phyloP scores from a whole-genome alignment of 2,888 invertebrate species.

The Hesperia comma region DNA sequence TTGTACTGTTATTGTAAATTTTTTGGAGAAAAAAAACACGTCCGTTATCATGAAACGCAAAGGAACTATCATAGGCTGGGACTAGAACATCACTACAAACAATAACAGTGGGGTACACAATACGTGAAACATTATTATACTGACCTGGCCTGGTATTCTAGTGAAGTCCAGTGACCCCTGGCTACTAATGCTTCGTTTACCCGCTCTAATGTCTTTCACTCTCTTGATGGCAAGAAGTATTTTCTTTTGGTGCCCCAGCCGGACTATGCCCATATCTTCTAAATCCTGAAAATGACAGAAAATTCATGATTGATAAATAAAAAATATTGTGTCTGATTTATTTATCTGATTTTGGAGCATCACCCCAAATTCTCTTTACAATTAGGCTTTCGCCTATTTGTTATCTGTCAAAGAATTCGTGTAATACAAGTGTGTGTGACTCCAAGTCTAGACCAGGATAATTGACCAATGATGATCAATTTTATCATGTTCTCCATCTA shows the following conservation, averaged over 20 bases:
- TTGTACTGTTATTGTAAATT: too few relatives aligned
- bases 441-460: too few relatives aligned
- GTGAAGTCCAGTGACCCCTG: conserved; percentile 78
- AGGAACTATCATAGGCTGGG: conserved; percentile 59
- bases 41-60: conserved; percentile 60
- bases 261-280: conserved; percentile 97
- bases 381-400: too few relatives aligned
- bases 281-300: conserved; percentile 86
- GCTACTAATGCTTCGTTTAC: conserved; percentile 87
- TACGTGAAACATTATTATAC: conserved; percentile 51
- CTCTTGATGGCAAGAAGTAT: conserved; percentile 98
- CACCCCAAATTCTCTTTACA: too few relatives aligned
- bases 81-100: conserved; percentile 79
- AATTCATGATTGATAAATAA: too few relatives aligned
- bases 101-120: conserved; percentile 40
- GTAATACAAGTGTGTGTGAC: too few relatives aligned
- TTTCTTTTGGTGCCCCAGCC: conserved; percentile 99
- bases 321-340: too few relatives aligned
- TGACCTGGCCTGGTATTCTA: conserved; percentile 79
- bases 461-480: too few relatives aligned
- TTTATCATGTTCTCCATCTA: too few relatives aligned
- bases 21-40: too few relatives aligned
- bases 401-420: too few relatives aligned
- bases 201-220: conserved; percentile 95
- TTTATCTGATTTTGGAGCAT: too few relatives aligned